phyloP scores from a whole-genome alignment of 2,113 vertebrate genomes.

The Taurulus bubalis region DNA sequence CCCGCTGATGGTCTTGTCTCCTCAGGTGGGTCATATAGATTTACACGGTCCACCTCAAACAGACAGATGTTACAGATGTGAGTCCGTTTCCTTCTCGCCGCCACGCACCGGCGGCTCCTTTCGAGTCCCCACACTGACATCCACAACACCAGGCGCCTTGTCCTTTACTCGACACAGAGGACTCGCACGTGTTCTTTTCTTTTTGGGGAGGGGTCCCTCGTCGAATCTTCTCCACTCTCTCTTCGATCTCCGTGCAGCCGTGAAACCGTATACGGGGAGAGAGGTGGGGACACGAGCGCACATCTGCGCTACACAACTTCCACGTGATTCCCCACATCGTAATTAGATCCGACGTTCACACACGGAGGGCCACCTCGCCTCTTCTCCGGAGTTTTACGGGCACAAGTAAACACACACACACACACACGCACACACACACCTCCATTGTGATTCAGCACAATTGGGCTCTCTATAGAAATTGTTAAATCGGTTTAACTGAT shows the following conservation, averaged over 20 bases:
- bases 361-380: constrained; percentile 23
- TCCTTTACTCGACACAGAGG: not conserved
- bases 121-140: constrained; percentile 15
- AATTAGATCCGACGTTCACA: constrained; percentile 68
- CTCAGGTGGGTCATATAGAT: too few relatives aligned
- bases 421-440: constrained; percentile 41
- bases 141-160: constrained; percentile 8
- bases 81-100: constrained; percentile 54
- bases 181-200: constrained; percentile 21
- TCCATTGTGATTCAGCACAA: constrained; percentile 29
- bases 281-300: too few relatives aligned
- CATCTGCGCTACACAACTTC: constrained; percentile 38
- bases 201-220: not conserved
- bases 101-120: constrained; percentile 33
- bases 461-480: constrained; percentile 47
- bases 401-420: too few relatives aligned
- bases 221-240: too few relatives aligned
- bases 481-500: constrained; percentile 63
- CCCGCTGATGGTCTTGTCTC: too few relatives aligned
- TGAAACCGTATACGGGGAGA: constrained; percentile 64
- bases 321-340: constrained; percentile 60
- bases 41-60: too few relatives aligned
- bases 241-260: constrained; percentile 45
- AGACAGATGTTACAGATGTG: too few relatives aligned
- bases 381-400: constrained; percentile 1